Evolutionary conservation across 2,888 invertebrate genomes (phyloP).

Genomic region (Linnaemya vulpina): DNA sequence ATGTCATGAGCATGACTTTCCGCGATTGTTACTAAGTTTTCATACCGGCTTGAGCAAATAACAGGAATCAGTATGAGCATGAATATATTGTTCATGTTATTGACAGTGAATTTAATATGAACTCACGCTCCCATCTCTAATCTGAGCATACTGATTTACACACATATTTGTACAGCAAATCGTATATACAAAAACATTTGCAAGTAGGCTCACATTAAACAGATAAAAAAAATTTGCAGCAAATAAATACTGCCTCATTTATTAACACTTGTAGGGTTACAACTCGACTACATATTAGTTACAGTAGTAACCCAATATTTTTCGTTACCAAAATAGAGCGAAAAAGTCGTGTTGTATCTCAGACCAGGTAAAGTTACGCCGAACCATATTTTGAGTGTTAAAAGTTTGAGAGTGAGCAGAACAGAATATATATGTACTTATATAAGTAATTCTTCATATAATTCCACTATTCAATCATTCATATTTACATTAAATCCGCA

Average conservation of each 20-base stretch:
- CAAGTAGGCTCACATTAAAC: neutral
- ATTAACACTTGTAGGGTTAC: slow-evolving; percentile 26
- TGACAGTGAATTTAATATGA: neutral
- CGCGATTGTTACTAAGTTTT: too few species aligned
- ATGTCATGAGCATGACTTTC: too few species aligned
- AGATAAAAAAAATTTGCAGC: neutral
- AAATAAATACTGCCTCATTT: slow-evolving; percentile 16
- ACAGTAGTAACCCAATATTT: neutral
- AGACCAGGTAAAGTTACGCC: neutral
- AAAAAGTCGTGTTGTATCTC: too few species aligned
- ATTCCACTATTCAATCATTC: too few species aligned
- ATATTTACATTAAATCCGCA: too few species aligned
- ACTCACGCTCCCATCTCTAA: neutral
- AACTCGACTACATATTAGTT: neutral
- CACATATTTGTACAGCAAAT: neutral
- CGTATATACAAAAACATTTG: neutral
- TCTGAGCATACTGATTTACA: neutral
- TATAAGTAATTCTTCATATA: too few species aligned
- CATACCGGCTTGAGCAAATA: neutral
- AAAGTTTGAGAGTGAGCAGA: too few species aligned
- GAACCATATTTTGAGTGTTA: neutral
- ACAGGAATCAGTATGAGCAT: too few species aligned
- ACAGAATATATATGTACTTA: too few species aligned
- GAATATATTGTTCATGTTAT: neutral
- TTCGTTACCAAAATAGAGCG: neutral